These are phyloP conservation scores for Megalonaias nervosa DNA, from an alignment of 1,140 invertebrate genomes.

Conservation along the genomic window DNA sequence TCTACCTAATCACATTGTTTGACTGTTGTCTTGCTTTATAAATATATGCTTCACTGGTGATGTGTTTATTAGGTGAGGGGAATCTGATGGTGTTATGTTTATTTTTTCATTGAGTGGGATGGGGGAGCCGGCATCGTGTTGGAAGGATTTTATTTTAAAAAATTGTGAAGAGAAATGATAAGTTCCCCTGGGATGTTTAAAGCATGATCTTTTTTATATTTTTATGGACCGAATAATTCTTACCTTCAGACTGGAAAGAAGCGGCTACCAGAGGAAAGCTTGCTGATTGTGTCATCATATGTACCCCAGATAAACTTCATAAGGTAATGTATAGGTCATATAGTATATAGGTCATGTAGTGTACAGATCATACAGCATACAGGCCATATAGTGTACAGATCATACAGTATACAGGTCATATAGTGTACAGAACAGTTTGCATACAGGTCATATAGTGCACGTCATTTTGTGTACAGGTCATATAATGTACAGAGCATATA, in stretches of 20 bases:
- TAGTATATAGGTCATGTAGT: too few species aligned
- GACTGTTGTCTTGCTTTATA: background rate
- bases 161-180: background rate
- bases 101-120: background rate
- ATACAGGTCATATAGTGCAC: too few species aligned
- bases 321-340: conserved; percentile 42
- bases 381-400: too few species aligned
- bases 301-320: conserved; percentile 70
- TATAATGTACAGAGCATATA: too few species aligned
- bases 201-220: background rate
- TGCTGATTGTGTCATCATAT: conserved; percentile 72
- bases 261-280: conserved; percentile 63
- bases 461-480: too few species aligned
- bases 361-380: too few species aligned
- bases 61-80: too few species aligned
- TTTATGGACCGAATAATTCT: background rate
- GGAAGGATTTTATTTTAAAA: background rate
- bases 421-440: too few species aligned
- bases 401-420: too few species aligned
- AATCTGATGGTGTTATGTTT: background rate
- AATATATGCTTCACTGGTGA: too few species aligned
- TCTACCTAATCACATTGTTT: too few species aligned
- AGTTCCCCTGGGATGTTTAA: background rate
- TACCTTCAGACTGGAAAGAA: conserved; percentile 60
- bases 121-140: too few species aligned